A percentile compares a stretch with the other conserved stretches of the same genome.
Evolutionary conservation across 1,140 invertebrate species (phyloP).

Genomic region (Sycophila sp.): DNA sequence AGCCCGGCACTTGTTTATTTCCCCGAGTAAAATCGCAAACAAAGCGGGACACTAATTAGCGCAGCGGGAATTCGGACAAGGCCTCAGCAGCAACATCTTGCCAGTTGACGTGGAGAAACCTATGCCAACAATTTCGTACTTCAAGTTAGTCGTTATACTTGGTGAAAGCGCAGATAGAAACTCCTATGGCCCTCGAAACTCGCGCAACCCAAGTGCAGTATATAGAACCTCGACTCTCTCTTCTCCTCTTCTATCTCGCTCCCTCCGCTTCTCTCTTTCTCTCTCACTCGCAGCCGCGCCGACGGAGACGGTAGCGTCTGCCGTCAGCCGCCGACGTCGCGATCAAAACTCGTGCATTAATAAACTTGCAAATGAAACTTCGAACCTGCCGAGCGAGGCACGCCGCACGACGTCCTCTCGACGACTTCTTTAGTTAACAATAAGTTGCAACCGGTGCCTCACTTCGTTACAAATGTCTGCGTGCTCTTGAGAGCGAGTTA

Average conservation of each 20-base stretch:
- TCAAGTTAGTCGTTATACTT: constrained; percentile 35
- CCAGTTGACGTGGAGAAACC: constrained; percentile 27
- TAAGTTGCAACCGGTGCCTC: constrained; percentile 7
- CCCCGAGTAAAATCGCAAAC: neutral
- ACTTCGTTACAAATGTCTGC: constrained; percentile 13
- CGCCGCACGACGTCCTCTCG: neutral
- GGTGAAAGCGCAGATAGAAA: constrained; percentile 32
- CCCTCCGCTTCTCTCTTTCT: neutral
- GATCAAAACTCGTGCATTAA: constrained; percentile 37
- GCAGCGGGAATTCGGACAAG: neutral
- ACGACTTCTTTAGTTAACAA: constrained; percentile 27
- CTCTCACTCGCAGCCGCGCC: neutral
- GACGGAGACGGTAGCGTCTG: too few species aligned
- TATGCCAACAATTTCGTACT: constrained; percentile 34
- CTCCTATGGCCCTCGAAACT: constrained; percentile 32
- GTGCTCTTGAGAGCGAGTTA: neutral
- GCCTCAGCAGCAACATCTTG: neutral
- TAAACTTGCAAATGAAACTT: constrained; percentile 40
- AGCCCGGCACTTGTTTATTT: neutral
- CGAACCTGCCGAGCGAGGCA: neutral
- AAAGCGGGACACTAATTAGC: constrained; percentile 28
- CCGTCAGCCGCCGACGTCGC: too few species aligned
- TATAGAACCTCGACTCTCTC: neutral
- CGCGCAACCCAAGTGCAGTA: constrained; percentile 8
- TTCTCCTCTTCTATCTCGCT: neutral